Evolutionary conservation across 2,888 invertebrate species (phyloP), one percentile per base, ranked within the genome.

Genomic region (Cosmia pyralina): DNA sequence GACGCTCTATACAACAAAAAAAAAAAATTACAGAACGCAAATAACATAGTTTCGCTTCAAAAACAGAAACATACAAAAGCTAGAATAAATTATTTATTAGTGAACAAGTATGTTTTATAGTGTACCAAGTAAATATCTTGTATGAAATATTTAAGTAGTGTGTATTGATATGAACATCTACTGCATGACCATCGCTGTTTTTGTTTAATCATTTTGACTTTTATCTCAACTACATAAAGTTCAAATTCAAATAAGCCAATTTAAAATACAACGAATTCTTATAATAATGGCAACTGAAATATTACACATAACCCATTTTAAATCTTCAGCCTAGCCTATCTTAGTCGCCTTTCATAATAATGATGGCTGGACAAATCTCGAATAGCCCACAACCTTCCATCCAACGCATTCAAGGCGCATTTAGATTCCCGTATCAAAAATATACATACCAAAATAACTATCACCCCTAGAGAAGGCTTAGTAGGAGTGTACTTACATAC

Each of bases 391-490:
- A 59, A 69, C 15, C 13, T 59, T 17, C 13, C 13, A 48, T 38
- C 10, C 19, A 67, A n/a, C 38, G 19, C 50, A 52, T 28, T 58
- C 46, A 48, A 74, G 1, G 52, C 11, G 17, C 4, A 8, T 59
- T 57, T 22, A 60, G 38, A 63, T 53, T 38, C 3, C 48, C 28
- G n/a, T 77, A 80, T 80, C 59, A 77, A 81, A 75, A 81, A 77
- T 77, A 81, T 81, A 50, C 38, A 55, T 77, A 75, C 46, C 64
- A 59, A 64, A 62, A 60, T 68, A 76, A 53, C 52, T 57, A 53
- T 55, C 46, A 22, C 46, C n/a, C 52, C 13, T 72, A 58, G 28
- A 34, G 4, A 50, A 57, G 28, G 57, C 38, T 62, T 15, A 17
- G 3, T 17, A 50, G 15, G 41, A 28, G 11, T 48, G 28, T 48